Evolutionary conservation across 2,888 invertebrate genomes (phyloP).

Genomic region (Campaea margaritaria): DNA sequence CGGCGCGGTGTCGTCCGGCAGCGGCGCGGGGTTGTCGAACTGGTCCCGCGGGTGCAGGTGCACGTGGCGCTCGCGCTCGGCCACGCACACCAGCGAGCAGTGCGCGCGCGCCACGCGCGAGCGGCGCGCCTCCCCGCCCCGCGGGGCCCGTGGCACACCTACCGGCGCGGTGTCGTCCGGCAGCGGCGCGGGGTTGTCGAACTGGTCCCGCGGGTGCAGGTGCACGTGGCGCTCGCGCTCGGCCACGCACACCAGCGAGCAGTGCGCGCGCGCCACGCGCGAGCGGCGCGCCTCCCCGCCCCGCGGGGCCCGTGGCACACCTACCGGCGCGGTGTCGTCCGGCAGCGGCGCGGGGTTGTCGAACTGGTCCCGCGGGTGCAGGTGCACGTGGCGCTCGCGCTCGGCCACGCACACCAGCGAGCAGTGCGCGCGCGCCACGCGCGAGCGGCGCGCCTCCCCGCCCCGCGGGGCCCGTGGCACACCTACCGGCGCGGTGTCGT

Average conservation of each 20-base stretch:
- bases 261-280: constrained; percentile 87
- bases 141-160: constrained; percentile 93
- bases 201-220: constrained; percentile 96
- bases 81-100: constrained; percentile 91
- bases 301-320: constrained; percentile 93
- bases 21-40: constrained; percentile 89
- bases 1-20: constrained; percentile 40
- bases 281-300: constrained; percentile 93
- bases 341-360: constrained; percentile 92
- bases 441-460: constrained; percentile 92
- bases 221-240: constrained; percentile 90
- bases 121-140: constrained; percentile 92
- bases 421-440: constrained; percentile 88
- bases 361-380: constrained; percentile 96
- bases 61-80: constrained; percentile 90
- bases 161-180: constrained; percentile 94
- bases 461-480: constrained; percentile 93
- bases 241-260: constrained; percentile 91
- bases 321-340: constrained; percentile 95
- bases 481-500: constrained; percentile 94
- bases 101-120: constrained; percentile 90
- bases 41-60: constrained; percentile 96
- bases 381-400: constrained; percentile 90
- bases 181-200: constrained; percentile 92
- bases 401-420: constrained; percentile 92